Base-by-base conservation (phyloP, 2,888 invertebrate species). In the Drosophila anomalata region DNA sequence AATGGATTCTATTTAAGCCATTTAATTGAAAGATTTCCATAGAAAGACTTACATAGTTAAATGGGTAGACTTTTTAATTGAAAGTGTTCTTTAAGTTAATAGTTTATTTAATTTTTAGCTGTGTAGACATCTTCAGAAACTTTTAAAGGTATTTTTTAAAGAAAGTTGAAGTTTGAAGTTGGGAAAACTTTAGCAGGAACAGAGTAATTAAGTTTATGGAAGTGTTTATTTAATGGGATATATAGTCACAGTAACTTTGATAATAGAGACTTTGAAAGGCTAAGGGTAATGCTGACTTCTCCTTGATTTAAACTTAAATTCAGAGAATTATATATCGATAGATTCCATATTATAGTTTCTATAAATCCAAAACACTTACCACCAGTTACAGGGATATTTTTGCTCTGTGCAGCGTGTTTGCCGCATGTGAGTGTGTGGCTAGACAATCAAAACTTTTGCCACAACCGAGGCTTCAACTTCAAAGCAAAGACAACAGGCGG, bases 401-500 rank as follows among this genome's bases (percentile, higher is more conserved):
- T 33, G 47, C 33, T 17, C 48, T 4, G 61, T 54, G 60, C 24
- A 20, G 22, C 55, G 31, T 58, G 60, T 69, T 57, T 72, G 58
- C 48, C 58, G 54, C 70, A 61, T 76, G 76, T 61, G 65, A 54
- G 69, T 44, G 75, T 74, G 66, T 59, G 85, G 78, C 79, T 79
- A 80, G 84, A 83, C 82, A 83, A 83, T 86, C 82, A 83, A 86
- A 83, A 83, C 80, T 82, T 82, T 82, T 82, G 46, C 50, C 41
- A 33, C 71, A 61, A 54, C 51, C 62, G 47, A 67, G 60, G 62
- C 61, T 29, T 29, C 29, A 77, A 83, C 77, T 83, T 86, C 80
- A 83, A 82, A 83, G 82, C 75, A 63, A 70, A 77, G 55, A 58
- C 77, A 67, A 74, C 66, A 55, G 54, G 54, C 58, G 47, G 54